phyloP scores from a whole-genome alignment of 2,888 invertebrate species.

The Pterostichus niger region DNA sequence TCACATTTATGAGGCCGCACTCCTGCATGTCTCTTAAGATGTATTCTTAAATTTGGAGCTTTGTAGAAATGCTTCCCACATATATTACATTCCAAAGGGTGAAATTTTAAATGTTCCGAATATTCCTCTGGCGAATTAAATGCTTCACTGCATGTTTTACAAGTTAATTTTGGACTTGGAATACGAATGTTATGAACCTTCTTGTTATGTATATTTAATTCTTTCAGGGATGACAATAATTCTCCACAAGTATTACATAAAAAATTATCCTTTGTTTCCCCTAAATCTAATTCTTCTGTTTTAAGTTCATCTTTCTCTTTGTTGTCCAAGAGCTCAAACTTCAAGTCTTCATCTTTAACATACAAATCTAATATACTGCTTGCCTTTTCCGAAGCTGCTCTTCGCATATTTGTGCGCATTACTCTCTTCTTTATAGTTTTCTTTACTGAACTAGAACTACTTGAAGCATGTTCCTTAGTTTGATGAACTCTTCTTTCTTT shows the following conservation, averaged over 20 bases:
- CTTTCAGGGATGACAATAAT: constrained; percentile 71
- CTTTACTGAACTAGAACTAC: constrained; percentile 70
- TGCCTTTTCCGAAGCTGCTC: constrained; percentile 70
- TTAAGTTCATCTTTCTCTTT: constrained; percentile 73
- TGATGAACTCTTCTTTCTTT: constrained; percentile 84
- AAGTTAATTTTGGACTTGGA: constrained; percentile 75
- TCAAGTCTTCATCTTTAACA: constrained; percentile 71
- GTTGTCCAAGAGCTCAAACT: constrained; percentile 74
- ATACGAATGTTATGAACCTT: constrained; percentile 77
- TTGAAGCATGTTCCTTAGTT: constrained; percentile 78
- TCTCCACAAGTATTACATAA: constrained; percentile 72
- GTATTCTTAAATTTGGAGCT: constrained; percentile 86
- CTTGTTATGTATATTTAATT: constrained; percentile 77
- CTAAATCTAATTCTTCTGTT: constrained; percentile 61
- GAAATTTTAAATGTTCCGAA: constrained; percentile 87
- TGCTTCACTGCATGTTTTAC: constrained; percentile 83
- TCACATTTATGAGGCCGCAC: constrained; percentile 86
- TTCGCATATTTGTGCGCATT: constrained; percentile 72
- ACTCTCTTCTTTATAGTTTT: constrained; percentile 70
- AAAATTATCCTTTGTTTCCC: constrained; percentile 61
- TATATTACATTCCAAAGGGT: constrained; percentile 90
- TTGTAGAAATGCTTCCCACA: constrained; percentile 88
- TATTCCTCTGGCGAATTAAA: constrained; percentile 85
- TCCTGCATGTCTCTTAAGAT: constrained; percentile 89
- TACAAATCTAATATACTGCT: constrained; percentile 72